phyloP scores from a whole-genome alignment of 35 echinoderm and acorn worm species.

The Heliocidaris tuberculata region DNA sequence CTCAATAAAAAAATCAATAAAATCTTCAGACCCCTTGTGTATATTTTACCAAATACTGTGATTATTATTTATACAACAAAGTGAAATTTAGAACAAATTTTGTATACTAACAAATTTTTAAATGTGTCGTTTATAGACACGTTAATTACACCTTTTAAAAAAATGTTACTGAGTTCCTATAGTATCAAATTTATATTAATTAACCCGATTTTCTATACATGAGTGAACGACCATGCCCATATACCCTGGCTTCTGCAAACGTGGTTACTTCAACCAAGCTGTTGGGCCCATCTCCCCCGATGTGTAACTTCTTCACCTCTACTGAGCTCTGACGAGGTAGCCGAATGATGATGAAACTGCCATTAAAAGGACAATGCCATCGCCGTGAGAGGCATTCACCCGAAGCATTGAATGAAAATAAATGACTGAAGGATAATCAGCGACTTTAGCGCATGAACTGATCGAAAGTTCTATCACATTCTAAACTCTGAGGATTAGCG shows the following conservation, averaged over 20 bases:
- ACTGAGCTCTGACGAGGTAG: not conserved
- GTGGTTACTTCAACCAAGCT: not conserved
- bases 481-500: not conserved
- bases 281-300: not conserved
- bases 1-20: too few relatives aligned
- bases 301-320: not conserved
- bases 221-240: not conserved
- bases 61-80: too few relatives aligned
- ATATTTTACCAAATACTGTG: too few relatives aligned
- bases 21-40: too few relatives aligned
- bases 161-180: too few relatives aligned
- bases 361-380: constrained; percentile 10
- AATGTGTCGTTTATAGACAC: too few relatives aligned
- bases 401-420: not conserved
- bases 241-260: not conserved
- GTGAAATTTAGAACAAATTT: too few relatives aligned
- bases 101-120: too few relatives aligned
- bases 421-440: not conserved
- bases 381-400: not conserved
- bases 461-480: not conserved
- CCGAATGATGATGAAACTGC: not conserved
- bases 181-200: too few relatives aligned
- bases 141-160: too few relatives aligned
- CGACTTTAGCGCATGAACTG: not conserved
- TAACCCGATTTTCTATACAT: too few relatives aligned